Evolutionary conservation across 2,113 vertebrate species (phyloP), one percentile per base, ranked within the genome.

Genomic region (Cichladusa arquata): DNA sequence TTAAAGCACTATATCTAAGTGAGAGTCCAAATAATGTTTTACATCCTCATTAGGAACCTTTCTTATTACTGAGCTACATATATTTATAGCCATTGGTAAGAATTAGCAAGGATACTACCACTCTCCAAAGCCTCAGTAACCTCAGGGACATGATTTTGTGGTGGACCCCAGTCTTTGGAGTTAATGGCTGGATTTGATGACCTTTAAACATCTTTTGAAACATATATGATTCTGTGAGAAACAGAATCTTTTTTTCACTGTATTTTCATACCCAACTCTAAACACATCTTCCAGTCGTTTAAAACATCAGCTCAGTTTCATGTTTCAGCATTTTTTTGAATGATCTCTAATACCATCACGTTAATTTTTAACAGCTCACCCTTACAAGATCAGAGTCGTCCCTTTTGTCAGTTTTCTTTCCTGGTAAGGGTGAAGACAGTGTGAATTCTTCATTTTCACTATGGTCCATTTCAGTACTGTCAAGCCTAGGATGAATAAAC

Each of bases 361-460:
- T 29, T 22, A 29, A 26, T 80, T 73, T 92, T 73, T 65, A 94
- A 58, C 33, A 94, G 95, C 97, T 98, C 98, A 98, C 97, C 97
- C 98, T 98, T 97, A 98, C 97, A 97, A 98, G 97, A 88, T 98
- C 98, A 97, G 98, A 97, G 96, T 98, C 98, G 58, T 98, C 98
- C 91, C 98, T 98, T 96, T 98, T 98, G 96, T 98, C 98, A 94
- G 97, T 97, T 95, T 98, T 98, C 79, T 98, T 98, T 40, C 97
- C 98, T 54, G 98, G 97, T 92, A 98, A 97, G n/a, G 98, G 98
- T 9, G 98, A 98, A 92, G 96, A 14, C 94, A 99, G 97, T 50
- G 98, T 98, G 86, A 99, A 98, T 95, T 99, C 99, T 97, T 99
- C 99, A 91, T 99, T 99, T 97, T 99, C 99, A 97, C 99, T 99